Evolutionary conservation across 2,113 vertebrate genomes (phyloP).

Genomic region (Hippocampus comes): DNA sequence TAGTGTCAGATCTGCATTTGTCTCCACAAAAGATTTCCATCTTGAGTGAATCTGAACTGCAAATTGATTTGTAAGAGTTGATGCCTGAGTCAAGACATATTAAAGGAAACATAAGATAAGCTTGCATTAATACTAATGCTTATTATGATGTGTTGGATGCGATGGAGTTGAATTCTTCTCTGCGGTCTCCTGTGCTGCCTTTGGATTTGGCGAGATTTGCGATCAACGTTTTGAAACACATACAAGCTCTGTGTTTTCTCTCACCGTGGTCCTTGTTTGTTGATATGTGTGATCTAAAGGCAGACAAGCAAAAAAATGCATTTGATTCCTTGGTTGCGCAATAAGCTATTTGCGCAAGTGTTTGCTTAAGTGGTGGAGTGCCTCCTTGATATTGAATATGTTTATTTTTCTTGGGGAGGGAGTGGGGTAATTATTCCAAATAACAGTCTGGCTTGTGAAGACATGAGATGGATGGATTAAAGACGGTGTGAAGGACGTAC

Average conservation of each 20-base stretch:
- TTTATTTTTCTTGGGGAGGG: conserved; percentile 41
- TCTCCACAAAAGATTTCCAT: conserved; percentile 23
- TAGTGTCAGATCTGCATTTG: conserved; percentile 30
- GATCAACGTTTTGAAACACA: conserved; percentile 28
- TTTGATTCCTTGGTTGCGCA: conserved; percentile 19
- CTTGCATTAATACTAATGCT: background rate
- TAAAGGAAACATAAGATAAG: conserved; percentile 3
- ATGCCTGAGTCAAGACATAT: conserved; percentile 12
- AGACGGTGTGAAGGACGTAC: background rate
- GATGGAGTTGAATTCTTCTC: conserved; percentile 16
- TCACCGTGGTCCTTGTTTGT: conserved; percentile 25
- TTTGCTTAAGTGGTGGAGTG: conserved; percentile 11
- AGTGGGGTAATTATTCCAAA: conserved; percentile 32
- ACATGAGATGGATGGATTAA: background rate
- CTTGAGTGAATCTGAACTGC: conserved; percentile 8
- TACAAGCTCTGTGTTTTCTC: conserved; percentile 27
- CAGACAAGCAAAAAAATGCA: background rate
- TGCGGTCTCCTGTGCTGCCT: conserved; percentile 24
- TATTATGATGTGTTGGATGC: conserved; percentile 5
- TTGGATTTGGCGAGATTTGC: conserved; percentile 32
- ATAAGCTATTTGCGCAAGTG: conserved; percentile 35
- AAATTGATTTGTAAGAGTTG: conserved; percentile 9
- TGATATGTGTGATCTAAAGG: conserved; percentile 1
- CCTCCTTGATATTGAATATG: conserved; percentile 27
- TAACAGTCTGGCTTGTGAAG: conserved; percentile 18